Conservation (phyloP, 2,113 vertebrate species). For the Paratilapia polleni region DNA sequence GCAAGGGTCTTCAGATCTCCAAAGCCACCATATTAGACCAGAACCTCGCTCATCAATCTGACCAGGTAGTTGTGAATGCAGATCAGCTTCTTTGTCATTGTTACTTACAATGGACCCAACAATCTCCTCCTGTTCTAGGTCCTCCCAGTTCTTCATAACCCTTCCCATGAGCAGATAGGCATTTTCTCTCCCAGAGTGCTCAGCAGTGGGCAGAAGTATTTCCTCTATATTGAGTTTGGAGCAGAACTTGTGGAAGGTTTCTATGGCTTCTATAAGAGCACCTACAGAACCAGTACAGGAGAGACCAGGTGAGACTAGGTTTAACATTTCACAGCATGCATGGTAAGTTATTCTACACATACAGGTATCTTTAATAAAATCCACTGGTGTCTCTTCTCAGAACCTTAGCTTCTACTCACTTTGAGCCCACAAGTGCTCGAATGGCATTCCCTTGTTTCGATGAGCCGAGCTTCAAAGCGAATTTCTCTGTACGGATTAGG, state of each 20-base stretch:
- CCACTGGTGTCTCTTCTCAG: slow-evolving; percentile 49
- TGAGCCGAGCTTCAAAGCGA: slow-evolving; percentile 83
- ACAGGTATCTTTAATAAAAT: neutral
- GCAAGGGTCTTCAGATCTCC: slow-evolving; percentile 78
- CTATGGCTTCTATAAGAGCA: slow-evolving; percentile 82
- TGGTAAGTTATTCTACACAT: neutral
- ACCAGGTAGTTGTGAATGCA: slow-evolving; percentile 52
- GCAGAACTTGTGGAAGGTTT: slow-evolving; percentile 78
- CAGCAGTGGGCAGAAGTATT: slow-evolving; percentile 78
- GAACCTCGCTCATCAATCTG: slow-evolving; percentile 63
- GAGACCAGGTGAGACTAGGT: slow-evolving; percentile 71
- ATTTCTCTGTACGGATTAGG: slow-evolving; percentile 77
- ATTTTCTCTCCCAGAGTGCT: slow-evolving; percentile 82
- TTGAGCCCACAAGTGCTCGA: slow-evolving; percentile 83
- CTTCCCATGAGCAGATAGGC: slow-evolving; percentile 80
- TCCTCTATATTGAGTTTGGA: slow-evolving; percentile 79
- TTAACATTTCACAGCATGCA: neutral
- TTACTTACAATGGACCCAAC: neutral
- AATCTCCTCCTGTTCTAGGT: slow-evolving; percentile 43
- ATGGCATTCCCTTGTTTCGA: slow-evolving; percentile 84
- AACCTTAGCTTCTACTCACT: slow-evolving; percentile 80
- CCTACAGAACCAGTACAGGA: slow-evolving; percentile 74
- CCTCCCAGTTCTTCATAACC: slow-evolving; percentile 81
- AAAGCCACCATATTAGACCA: slow-evolving; percentile 76
- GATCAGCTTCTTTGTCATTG: neutral